Conservation (phyloP, 2,797 vertebrate species). For the Chloroceryle amazona region DNA sequence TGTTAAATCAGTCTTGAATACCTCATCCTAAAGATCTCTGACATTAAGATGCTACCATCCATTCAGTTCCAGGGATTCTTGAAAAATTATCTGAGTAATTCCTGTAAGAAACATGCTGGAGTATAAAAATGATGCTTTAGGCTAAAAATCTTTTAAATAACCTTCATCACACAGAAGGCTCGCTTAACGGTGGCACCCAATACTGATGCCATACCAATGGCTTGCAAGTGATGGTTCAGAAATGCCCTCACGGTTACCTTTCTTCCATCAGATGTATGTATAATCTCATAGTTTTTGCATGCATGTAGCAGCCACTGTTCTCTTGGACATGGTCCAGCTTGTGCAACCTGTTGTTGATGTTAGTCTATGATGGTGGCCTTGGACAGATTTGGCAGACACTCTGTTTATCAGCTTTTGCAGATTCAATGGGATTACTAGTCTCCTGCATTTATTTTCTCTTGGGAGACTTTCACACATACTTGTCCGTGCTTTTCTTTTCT, state of each 20-base stretch:
- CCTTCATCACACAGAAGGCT: not conserved
- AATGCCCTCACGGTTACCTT: not conserved
- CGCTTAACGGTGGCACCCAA: not conserved
- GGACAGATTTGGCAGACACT: not conserved
- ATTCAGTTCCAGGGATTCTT: not conserved
- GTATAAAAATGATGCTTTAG: not conserved
- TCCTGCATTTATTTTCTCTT: not conserved
- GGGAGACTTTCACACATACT: not conserved
- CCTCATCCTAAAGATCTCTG: not conserved
- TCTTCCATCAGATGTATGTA: not conserved
- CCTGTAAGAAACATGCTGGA: not conserved
- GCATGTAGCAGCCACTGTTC: not conserved
- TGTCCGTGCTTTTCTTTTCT: not conserved
- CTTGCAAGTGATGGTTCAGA: not conserved
- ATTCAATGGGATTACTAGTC: not conserved
- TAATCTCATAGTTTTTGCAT: not conserved
- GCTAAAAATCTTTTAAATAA: not conserved
- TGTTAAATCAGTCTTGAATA: not conserved
- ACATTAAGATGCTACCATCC: not conserved
- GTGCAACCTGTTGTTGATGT: not conserved
- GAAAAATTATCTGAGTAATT: not conserved
- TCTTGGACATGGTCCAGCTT: not conserved
- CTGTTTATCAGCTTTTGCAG: not conserved
- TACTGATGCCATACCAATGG: not conserved
- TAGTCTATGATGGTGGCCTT: not conserved